These are phyloP conservation scores for Poecilia wingei DNA, from an alignment of 2,797 vertebrate species.

Conservation along the genomic window DNA sequence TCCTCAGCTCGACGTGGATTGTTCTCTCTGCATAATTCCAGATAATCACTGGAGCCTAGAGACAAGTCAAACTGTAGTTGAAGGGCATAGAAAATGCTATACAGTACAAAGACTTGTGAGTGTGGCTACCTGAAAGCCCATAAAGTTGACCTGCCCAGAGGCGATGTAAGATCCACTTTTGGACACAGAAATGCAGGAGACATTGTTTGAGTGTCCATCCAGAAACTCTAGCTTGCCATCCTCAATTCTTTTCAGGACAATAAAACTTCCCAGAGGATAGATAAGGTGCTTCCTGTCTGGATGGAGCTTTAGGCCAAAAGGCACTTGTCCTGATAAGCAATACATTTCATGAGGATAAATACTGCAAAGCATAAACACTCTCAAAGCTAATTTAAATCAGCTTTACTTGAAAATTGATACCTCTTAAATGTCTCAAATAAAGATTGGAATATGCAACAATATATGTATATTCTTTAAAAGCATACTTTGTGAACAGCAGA, in stretches of 20 bases:
- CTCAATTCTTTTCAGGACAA: slow-evolving; percentile 84
- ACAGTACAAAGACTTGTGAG: background rate
- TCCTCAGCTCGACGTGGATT: slow-evolving; percentile 80
- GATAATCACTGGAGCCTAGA: slow-evolving; percentile 87
- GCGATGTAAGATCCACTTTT: slow-evolving; percentile 85
- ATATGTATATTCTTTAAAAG: background rate
- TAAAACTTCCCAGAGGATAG: slow-evolving; percentile 88
- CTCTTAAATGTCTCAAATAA: background rate
- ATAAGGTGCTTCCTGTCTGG: slow-evolving; percentile 86
- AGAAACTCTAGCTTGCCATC: slow-evolving; percentile 85
- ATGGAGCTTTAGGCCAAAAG: slow-evolving; percentile 86
- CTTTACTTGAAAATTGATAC: background rate
- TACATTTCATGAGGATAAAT: background rate
- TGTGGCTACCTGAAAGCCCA: slow-evolving; percentile 87
- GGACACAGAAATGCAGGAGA: slow-evolving; percentile 87
- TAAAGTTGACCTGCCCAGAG: slow-evolving; percentile 90
- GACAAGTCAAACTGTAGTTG: slow-evolving; percentile 6
- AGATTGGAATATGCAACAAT: background rate
- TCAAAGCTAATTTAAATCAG: background rate
- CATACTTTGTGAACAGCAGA: background rate
- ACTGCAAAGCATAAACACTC: background rate
- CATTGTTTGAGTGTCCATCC: slow-evolving; percentile 87
- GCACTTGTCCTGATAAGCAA: slow-evolving; percentile 79
- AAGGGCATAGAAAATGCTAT: background rate
- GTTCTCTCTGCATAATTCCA: slow-evolving; percentile 85